Evolutionary conservation across 2,113 vertebrate genomes (phyloP).

Genomic region (Paracanthobrama guichenoti): DNA sequence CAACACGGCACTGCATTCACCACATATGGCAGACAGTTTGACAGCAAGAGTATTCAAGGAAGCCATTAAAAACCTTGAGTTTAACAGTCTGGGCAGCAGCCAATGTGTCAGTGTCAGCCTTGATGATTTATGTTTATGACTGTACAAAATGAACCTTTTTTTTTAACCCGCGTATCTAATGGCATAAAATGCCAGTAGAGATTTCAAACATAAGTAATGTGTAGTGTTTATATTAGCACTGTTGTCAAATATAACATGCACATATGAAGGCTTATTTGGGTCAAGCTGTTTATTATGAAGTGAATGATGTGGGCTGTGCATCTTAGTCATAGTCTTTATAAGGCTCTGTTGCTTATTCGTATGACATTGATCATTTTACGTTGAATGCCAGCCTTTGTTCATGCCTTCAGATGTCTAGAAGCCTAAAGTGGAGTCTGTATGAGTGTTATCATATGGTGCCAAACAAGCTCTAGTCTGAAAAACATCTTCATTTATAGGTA

Average conservation of each 20-base stretch:
- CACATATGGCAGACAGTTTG: not conserved
- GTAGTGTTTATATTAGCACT: not conserved
- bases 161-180: not conserved
- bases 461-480: not conserved
- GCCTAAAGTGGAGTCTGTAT: not conserved
- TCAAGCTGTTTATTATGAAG: not conserved
- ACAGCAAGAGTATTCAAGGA: not conserved
- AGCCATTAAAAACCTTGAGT: not conserved
- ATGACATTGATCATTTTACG: not conserved
- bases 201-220: not conserved
- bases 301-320: not conserved
- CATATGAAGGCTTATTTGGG: not conserved
- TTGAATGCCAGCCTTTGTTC: not conserved
- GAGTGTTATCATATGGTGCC: not conserved
- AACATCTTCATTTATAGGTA: conserved; percentile 78
- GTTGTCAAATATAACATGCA: not conserved
- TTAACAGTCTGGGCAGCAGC: not conserved
- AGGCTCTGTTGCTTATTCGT: not conserved
- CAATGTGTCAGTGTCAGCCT: conserved; percentile 15
- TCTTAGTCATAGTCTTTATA: not conserved
- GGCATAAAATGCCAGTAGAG: not conserved
- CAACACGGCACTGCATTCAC: not conserved
- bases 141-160: not conserved
- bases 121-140: not conserved
- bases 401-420: not conserved